phyloP scores from a whole-genome alignment of 2,888 invertebrate species.

The Hyalella azteca region DNA sequence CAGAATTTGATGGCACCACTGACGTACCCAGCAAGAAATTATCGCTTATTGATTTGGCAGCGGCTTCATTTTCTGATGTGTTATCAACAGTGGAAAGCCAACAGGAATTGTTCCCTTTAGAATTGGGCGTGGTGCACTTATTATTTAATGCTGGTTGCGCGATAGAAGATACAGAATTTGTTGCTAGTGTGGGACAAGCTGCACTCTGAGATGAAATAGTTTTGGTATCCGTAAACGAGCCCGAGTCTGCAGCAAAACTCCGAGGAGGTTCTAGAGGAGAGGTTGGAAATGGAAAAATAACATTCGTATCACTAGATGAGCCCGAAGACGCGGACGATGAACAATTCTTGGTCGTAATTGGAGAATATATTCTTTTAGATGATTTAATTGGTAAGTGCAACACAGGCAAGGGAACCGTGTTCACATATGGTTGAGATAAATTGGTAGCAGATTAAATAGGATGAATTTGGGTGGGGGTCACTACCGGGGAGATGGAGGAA shows the following conservation, averaged over 20 bases:
- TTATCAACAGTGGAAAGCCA: neutral
- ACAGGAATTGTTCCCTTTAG: neutral
- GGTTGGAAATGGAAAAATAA: conserved; percentile 4
- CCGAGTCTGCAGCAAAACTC: conserved; percentile 10
- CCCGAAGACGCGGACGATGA: no score
- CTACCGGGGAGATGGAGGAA: neutral
- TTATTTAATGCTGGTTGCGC: neutral
- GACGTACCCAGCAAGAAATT: neutral
- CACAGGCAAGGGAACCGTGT: conserved; percentile 7
- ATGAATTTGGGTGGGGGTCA: neutral
- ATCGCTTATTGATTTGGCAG: neutral
- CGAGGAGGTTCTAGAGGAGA: conserved; percentile 18
- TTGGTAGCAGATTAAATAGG: conserved; percentile 3
- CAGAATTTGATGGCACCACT: neutral
- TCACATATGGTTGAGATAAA: conserved; percentile 5
- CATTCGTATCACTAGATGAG: neutral
- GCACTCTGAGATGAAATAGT: neutral
- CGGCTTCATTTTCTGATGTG: neutral
- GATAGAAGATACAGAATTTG: neutral
- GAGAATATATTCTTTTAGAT: no score
- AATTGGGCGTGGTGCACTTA: neutral
- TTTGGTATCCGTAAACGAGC: neutral
- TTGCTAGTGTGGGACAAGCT: neutral
- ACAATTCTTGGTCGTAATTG: no score
- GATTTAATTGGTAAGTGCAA: no score